A percentile compares a stretch with the other conserved stretches of the same genome.
These are phyloP conservation scores for Apteryx mantelli DNA, from an alignment of 2,113 vertebrate species.

Conservation along the genomic window DNA sequence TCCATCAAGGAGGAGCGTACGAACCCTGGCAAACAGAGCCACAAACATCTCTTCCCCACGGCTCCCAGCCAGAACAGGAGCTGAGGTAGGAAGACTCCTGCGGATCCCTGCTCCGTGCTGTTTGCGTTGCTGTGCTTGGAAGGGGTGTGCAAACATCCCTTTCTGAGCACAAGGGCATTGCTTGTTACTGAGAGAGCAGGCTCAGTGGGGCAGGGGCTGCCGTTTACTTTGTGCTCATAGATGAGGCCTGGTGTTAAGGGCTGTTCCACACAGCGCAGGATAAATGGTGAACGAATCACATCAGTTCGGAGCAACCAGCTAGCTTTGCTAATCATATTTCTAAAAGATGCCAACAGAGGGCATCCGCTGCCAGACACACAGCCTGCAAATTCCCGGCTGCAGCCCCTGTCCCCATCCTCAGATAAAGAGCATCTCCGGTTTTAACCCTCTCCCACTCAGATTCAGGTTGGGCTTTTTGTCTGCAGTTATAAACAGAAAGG, in stretches of 20 bases:
- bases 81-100: not conserved
- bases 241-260: not conserved
- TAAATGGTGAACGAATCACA: rapidly evolving
- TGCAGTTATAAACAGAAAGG: not conserved
- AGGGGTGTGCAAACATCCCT: not conserved
- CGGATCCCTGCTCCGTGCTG: not conserved
- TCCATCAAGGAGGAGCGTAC: rapidly evolving
- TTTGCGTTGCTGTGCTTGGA: rapidly evolving
- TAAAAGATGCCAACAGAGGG: constrained; percentile 81
- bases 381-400: not conserved
- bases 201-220: not conserved
- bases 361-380: constrained; percentile 58
- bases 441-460: not conserved
- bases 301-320: not conserved
- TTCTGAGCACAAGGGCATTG: rapidly evolving
- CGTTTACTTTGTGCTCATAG: rapidly evolving
- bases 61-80: not conserved
- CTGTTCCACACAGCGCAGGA: rapidly evolving
- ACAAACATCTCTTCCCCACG: not conserved
- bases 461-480: not conserved
- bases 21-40: not conserved
- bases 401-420: not conserved
- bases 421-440: not conserved
- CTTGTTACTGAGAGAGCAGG: rapidly evolving
- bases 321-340: constrained; percentile 37